These are phyloP conservation scores for Petrocephalus zakoni DNA, from an alignment of 2,113 vertebrate species.

Conservation along the genomic window DNA sequence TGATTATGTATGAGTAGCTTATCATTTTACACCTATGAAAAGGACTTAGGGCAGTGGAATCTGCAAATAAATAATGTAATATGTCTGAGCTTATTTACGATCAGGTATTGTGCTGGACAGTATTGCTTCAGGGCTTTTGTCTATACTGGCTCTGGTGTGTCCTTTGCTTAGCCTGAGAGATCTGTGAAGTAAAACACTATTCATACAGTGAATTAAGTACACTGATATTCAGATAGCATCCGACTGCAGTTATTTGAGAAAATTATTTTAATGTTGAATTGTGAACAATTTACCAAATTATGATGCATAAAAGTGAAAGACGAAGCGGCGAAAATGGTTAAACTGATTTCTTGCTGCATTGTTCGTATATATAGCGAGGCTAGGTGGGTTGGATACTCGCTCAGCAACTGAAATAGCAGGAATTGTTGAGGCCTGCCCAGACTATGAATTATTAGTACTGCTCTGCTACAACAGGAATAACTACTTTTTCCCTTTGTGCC, in stretches of 20 bases:
- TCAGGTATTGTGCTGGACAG: background rate
- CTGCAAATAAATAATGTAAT: conserved; percentile 5
- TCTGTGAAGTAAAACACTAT: background rate
- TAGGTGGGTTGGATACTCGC: background rate
- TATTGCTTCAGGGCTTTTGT: background rate
- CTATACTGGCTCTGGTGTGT: background rate
- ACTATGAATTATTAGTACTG: background rate
- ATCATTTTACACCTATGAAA: background rate
- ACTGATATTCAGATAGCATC: background rate
- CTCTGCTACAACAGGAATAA: conserved; percentile 11
- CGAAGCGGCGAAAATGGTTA: background rate
- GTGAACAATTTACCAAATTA: background rate
- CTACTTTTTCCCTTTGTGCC: background rate
- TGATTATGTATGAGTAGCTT: conserved; percentile 8
- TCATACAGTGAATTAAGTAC: background rate
- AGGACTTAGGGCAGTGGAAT: background rate
- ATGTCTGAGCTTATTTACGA: background rate
- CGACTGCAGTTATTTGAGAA: background rate
- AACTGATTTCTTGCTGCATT: background rate
- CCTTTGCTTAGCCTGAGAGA: background rate
- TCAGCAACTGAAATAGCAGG: background rate
- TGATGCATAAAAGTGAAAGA: background rate
- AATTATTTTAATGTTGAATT: background rate
- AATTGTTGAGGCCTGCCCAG: conserved; percentile 12
- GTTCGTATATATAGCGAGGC: background rate